Base-by-base conservation (phyloP, 2,113 vertebrate genomes). In the Scomber scombrus region DNA sequence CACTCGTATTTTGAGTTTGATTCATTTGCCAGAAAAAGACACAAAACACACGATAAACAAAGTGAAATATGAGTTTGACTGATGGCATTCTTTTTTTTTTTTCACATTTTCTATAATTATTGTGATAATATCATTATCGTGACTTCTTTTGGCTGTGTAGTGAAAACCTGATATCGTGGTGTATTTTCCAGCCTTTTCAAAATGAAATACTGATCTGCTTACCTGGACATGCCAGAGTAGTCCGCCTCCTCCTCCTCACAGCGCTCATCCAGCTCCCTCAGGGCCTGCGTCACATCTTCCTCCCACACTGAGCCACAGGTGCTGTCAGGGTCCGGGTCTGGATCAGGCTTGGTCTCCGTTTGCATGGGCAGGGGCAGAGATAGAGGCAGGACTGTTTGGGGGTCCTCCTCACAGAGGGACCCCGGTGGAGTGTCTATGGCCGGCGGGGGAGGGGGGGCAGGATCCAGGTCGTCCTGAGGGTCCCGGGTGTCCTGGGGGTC, bases 211-310 rank as follows among this genome's bases (percentile, higher is more conserved):
- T 63, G n/a, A 18, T 43, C 14, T 26, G 5, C 71, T 52, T 86
- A 99, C 98, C 98, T 99, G 12, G 97, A 99, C 89, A 97, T 94
- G 88, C 95, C 95, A 5, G 96, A 99, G 89, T 97, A 96, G 80
- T 99, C 97, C 0, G 97, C 98, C 91, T 97, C 98, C 89, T 97
- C 98, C 78, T 99, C 98, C 91, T 99, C 97, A 82, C 98, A 99
- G 69, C 97, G 94, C 88, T 99, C 97, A 65, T 99, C 98, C 0
- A 99, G 94, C 86, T 98, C 98, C 88, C 97, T 99, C 88, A 99
- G 90, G 61, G 98, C 98, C 84, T 98, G 95, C 0, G 97, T 99
- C 68, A 99, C 97, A 21, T 99, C 97, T 7, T 99, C 98, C 77
- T 99, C 98, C 81, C 97, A 99, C 83, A 99, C 62, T 0, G 96